Evolutionary conservation across 2,888 invertebrate genomes (phyloP).

Genomic region (Apocheima hispidaria): DNA sequence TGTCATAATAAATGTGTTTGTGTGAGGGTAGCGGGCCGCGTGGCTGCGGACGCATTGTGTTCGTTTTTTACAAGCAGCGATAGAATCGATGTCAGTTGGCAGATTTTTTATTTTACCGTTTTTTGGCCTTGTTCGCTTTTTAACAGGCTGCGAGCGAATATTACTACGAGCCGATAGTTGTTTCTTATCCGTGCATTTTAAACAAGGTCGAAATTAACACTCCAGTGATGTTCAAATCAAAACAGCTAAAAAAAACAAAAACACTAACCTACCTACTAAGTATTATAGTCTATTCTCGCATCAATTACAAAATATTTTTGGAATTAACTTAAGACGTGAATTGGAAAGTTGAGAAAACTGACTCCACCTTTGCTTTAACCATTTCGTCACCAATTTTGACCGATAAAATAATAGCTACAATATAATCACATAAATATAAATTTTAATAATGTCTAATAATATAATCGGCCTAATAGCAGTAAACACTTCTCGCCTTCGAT

Average conservation of each 20-base stretch:
- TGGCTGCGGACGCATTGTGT: slow-evolving; percentile 77
- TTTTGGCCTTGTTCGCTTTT: slow-evolving; percentile 78
- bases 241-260: not conserved
- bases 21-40: slow-evolving; percentile 82
- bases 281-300: too few relatives aligned
- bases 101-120: slow-evolving; percentile 85
- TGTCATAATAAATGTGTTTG: slow-evolving; percentile 56
- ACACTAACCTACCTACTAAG: not conserved
- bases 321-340: not conserved
- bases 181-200: slow-evolving; percentile 5
- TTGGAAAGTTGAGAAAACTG: not conserved
- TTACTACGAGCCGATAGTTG: slow-evolving; percentile 23
- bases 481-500: too few relatives aligned
- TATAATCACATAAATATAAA: too few relatives aligned
- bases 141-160: slow-evolving; percentile 41
- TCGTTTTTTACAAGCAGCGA: slow-evolving; percentile 77
- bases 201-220: slow-evolving; percentile 23
- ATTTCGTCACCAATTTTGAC: too few relatives aligned
- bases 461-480: too few relatives aligned
- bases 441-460: too few relatives aligned
- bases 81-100: slow-evolving; percentile 86
- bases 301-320: too few relatives aligned
- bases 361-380: too few relatives aligned
- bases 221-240: slow-evolving; percentile 7
- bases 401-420: too few relatives aligned